phyloP scores from a whole-genome alignment of 2,113 vertebrate species.

The Hassar affinis region DNA sequence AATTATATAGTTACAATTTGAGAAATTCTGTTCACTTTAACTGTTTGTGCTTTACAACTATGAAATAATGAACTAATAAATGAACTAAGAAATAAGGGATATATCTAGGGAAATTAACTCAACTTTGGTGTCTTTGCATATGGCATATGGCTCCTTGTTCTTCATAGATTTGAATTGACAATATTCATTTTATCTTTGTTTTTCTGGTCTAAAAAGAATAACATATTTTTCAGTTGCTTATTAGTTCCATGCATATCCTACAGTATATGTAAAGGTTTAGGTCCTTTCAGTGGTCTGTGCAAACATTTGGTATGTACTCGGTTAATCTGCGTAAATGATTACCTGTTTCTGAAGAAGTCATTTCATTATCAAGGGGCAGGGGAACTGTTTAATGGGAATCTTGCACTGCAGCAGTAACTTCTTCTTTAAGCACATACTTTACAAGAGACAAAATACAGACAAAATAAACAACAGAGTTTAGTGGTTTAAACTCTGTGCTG shows the following conservation, averaged over 20 bases:
- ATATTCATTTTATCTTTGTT: not conserved
- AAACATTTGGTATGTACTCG: not conserved
- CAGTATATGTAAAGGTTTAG: not conserved
- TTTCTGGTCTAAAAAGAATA: not conserved
- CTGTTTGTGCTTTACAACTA: not conserved
- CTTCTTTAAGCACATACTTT: not conserved
- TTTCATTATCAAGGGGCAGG: not conserved
- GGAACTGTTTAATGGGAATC: not conserved
- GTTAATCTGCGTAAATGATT: not conserved
- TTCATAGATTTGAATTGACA: not conserved
- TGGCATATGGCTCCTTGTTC: not conserved
- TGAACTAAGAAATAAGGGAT: not conserved
- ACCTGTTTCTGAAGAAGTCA: not conserved
- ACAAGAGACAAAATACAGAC: too few relatives aligned
- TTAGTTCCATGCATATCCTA: not conserved
- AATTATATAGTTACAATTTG: not conserved
- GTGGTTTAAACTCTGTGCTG: slow-evolving; percentile 14
- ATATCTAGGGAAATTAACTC: not conserved
- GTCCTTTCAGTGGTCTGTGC: not conserved
- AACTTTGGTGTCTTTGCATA: not conserved
- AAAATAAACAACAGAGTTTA: too few relatives aligned
- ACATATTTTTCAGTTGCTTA: not conserved
- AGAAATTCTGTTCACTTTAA: not conserved
- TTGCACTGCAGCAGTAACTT: not conserved
- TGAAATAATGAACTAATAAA: too few relatives aligned